A percentile compares a stretch with the other conserved stretches of the same genome.
phyloP scores from a whole-genome alignment of 2,888 invertebrate genomes.

The Polylopha cassiicola region DNA sequence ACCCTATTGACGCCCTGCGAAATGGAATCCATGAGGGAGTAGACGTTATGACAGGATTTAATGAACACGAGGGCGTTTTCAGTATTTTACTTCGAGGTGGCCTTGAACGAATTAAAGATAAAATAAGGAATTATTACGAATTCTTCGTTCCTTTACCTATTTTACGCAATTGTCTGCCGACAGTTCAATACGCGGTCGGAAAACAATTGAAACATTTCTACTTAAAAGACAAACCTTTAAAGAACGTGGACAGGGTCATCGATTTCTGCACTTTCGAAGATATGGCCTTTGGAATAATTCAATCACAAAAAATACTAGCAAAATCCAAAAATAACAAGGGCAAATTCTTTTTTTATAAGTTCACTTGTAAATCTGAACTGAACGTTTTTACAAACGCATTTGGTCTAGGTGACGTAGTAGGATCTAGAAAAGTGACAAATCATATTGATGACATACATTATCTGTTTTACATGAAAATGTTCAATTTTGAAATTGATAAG shows the following conservation, averaged over 20 bases:
- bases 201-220: constrained; percentile 33
- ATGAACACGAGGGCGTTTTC: constrained; percentile 79
- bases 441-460: constrained; percentile 40
- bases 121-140: constrained; percentile 29
- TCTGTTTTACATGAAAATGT: no score
- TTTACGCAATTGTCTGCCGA: constrained; percentile 22
- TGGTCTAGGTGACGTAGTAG: constrained; percentile 21
- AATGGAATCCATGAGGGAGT: constrained; percentile 70
- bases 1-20: constrained; percentile 45
- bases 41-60: constrained; percentile 82
- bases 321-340: constrained; percentile 27
- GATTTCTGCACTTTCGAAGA: constrained; percentile 30
- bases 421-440: constrained; percentile 26
- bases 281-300: constrained; percentile 29
- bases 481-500: no score
- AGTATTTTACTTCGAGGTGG: constrained; percentile 17
- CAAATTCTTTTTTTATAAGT: constrained; percentile 41
- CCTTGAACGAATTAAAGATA: constrained; percentile 24
- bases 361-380: constrained; percentile 38
- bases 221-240: constrained; percentile 26
- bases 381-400: constrained; percentile 32
- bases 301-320: constrained; percentile 32
- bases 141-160: constrained; percentile 32
- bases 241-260: constrained; percentile 27
- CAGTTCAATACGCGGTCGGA: constrained; percentile 34